Conservation (phyloP, 53 echinoderm and acorn worm species). For the Luidia sarsii region DNA sequence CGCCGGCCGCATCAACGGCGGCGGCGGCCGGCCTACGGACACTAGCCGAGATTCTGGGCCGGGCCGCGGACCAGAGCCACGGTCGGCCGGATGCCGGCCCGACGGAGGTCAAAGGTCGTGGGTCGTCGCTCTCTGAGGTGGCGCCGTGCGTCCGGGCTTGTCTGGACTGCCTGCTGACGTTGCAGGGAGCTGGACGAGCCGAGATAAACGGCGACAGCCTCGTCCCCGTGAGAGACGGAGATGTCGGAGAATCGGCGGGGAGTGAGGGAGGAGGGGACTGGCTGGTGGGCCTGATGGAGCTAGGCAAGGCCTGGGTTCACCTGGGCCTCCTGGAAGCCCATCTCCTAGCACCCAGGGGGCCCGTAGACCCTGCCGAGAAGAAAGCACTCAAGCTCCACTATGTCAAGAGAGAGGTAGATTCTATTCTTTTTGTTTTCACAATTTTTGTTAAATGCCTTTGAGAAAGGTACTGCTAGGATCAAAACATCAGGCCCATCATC, state of each 20-base stretch:
- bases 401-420: slow-evolving; percentile 77
- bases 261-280: background rate
- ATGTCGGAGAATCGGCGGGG: background rate
- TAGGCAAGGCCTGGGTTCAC: slow-evolving; percentile 75
- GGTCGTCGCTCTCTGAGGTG: background rate
- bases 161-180: background rate
- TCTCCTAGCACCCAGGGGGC: slow-evolving; percentile 80
- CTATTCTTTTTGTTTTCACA: background rate
- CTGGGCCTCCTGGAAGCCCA: slow-evolving; percentile 68
- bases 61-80: no score
- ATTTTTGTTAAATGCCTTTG: background rate
- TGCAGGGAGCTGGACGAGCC: background rate
- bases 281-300: slow-evolving; percentile 20
- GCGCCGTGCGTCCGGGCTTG: slow-evolving; percentile 3
- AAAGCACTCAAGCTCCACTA: slow-evolving; percentile 71
- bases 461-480: no score
- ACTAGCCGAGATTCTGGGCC: no score
- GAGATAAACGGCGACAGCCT: no score
- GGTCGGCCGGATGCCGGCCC: no score
- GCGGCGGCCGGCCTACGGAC: no score
- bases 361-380: slow-evolving; percentile 94
- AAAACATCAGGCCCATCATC: no score
- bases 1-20: background rate
- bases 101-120: slow-evolving; percentile 1
- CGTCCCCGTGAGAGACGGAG: no score